Base-by-base conservation (phyloP, 2,797 vertebrate genomes). In the Varecia variegata region DNA sequence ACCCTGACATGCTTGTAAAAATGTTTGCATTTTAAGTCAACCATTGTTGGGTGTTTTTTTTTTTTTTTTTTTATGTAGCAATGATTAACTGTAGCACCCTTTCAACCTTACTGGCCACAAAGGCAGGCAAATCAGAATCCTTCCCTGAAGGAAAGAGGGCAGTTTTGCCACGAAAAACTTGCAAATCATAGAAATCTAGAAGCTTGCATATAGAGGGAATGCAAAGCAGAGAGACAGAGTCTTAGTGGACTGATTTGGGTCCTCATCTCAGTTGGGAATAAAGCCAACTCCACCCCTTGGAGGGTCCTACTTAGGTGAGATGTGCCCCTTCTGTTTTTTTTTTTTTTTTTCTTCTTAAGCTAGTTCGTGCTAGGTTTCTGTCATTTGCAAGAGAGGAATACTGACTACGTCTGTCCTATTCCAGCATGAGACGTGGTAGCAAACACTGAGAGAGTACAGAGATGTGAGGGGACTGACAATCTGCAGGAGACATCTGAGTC, bases 291-390 rank as follows among this genome's bases (percentile, higher is more conserved):
- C 35, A 40, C 12, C 18, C 56, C 50, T n/a, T 9, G 2, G 21
- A 60, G 20, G 12, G 52, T 32, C 8, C 11, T 3, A 17, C 40
- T 77, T 77, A 35, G 5, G 9, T 7, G 38, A 81, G 23, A 15
- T 10, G 9, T 2, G 13, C 7, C 32, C 5, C 13, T 4, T 30
- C 4, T 11, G 2, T 20, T 54, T 10, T 11, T 7, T 20, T 54
- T 10, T 23, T 12, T 43, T 27, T 14, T 20, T 18, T 12, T 13
- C 21, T 47, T 47, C 17, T 80, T 14, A 9, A 62, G 54, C 21
- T 27, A 43, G 35, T 71, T 80, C 56, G 7, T 25, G 27, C 60
- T 70, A 40, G 35, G 11, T 56, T 84, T 84, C 58, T 67, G 13
- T 32, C 10, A 5, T 87, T 71, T 84, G 47, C 20, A 76, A 62